These are phyloP conservation scores for Phaethon lepturus DNA, from an alignment of 2,113 vertebrate species.

Conservation along the genomic window DNA sequence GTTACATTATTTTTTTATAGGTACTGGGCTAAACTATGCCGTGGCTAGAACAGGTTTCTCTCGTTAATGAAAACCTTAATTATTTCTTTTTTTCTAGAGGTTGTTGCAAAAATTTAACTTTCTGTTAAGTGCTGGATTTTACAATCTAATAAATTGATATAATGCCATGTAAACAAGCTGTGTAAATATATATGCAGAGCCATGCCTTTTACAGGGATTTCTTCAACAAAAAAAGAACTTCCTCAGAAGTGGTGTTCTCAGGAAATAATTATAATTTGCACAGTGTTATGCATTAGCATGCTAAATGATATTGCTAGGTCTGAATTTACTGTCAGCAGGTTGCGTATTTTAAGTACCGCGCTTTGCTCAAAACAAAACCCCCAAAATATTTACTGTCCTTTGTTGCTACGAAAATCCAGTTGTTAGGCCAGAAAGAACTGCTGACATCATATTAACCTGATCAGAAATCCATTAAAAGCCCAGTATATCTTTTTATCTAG, in stretches of 20 bases:
- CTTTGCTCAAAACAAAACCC: not conserved
- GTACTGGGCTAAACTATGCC: not conserved
- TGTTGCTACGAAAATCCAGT: not conserved
- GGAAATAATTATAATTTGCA: slow-evolving; percentile 17
- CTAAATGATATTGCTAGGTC: not conserved
- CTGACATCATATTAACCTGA: not conserved
- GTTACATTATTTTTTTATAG: not conserved
- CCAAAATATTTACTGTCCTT: not conserved
- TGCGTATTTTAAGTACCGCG: not conserved
- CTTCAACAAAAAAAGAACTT: not conserved
- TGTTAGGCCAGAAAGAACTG: not conserved
- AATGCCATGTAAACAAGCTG: slow-evolving; percentile 19
- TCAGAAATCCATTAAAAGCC: not conserved
- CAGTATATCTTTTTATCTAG: not conserved
- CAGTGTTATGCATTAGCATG: not conserved
- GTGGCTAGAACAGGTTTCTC: not conserved
- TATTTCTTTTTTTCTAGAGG: not conserved
- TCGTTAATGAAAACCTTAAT: not conserved
- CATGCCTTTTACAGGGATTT: not conserved
- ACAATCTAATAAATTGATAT: not conserved
- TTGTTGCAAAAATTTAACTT: not conserved
- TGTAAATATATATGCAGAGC: not conserved
- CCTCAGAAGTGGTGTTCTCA: not conserved
- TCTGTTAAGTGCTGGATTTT: not conserved
- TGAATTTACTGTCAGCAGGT: not conserved